These are phyloP conservation scores for Synanthedon vespiformis DNA, from an alignment of 2,888 invertebrate genomes.

Conservation along the genomic window DNA sequence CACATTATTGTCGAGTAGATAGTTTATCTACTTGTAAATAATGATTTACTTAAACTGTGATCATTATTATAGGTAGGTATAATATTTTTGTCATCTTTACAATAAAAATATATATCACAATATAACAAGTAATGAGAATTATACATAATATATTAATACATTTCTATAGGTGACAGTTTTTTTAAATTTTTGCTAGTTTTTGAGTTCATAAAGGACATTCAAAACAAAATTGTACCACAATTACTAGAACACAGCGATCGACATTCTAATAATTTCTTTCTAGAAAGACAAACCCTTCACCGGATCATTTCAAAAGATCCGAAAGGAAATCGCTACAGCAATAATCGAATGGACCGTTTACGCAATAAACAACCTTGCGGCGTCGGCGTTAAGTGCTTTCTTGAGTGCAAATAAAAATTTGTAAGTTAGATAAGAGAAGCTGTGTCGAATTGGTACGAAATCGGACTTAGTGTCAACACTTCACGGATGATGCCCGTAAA, in stretches of 20 bases:
- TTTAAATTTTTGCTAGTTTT: too few species aligned
- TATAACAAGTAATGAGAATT: too few species aligned
- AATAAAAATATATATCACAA: too few species aligned
- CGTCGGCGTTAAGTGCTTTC: constrained; percentile 6
- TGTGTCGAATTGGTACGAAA: constrained; percentile 54
- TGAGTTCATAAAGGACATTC: not conserved
- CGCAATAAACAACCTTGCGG: constrained; percentile 17
- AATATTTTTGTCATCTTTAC: too few species aligned
- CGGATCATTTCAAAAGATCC: constrained; percentile 35
- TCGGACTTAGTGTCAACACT: constrained; percentile 66
- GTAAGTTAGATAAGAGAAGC: constrained; percentile 42
- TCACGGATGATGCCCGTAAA: constrained; percentile 41
- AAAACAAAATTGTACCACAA: not conserved
- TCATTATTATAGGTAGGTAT: too few species aligned
- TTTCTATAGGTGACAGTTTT: too few species aligned
- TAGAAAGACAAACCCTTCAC: not conserved
- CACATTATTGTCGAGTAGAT: too few species aligned
- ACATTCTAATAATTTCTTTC: constrained; percentile 12
- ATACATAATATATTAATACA: too few species aligned
- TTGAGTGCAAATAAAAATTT: constrained; percentile 11
- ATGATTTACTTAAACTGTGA: too few species aligned
- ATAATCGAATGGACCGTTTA: constrained; percentile 1
- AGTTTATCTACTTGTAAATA: too few species aligned
- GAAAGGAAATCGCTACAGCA: constrained; percentile 8
- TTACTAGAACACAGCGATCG: not conserved